Conservation (phyloP, 2,797 vertebrate genomes). For the Champsocephalus gunnari region DNA sequence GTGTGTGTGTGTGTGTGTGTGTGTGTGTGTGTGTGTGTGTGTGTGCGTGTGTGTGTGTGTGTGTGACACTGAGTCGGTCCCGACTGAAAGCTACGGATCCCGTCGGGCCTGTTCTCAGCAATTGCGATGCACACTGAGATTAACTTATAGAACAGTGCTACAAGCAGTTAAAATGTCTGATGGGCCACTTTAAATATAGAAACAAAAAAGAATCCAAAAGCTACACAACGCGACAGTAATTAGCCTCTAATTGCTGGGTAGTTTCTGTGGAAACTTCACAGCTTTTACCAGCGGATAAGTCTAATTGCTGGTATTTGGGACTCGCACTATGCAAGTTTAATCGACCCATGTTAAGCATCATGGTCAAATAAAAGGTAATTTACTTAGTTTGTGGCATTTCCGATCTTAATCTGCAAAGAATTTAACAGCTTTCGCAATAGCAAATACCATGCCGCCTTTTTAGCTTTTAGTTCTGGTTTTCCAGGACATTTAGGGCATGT, state of each 20-base stretch:
- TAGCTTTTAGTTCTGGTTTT: neutral
- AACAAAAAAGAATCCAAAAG: too few species aligned
- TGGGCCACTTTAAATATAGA: neutral
- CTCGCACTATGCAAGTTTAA: neutral
- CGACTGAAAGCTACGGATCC: constrained; percentile 34
- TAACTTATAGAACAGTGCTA: neutral
- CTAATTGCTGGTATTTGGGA: neutral
- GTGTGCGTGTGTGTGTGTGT: neutral
- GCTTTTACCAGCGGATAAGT: neutral
- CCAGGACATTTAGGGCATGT: neutral
- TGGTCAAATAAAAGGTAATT: constrained; percentile 1
- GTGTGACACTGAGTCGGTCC: constrained; percentile 5
- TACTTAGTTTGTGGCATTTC: neutral
- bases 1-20: neutral
- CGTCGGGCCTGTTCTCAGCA: constrained; percentile 31
- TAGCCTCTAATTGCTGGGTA: neutral
- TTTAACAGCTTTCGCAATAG: neutral
- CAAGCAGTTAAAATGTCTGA: neutral
- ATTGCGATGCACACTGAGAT: too few species aligned
- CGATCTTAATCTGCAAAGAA: neutral
- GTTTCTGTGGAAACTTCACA: neutral
- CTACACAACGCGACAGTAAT: neutral
- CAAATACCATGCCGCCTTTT: neutral
- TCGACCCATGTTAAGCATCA: neutral
- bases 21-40: neutral